These are phyloP conservation scores for Mylabris phalerata DNA, from an alignment of 1,140 invertebrate species.

Conservation along the genomic window DNA sequence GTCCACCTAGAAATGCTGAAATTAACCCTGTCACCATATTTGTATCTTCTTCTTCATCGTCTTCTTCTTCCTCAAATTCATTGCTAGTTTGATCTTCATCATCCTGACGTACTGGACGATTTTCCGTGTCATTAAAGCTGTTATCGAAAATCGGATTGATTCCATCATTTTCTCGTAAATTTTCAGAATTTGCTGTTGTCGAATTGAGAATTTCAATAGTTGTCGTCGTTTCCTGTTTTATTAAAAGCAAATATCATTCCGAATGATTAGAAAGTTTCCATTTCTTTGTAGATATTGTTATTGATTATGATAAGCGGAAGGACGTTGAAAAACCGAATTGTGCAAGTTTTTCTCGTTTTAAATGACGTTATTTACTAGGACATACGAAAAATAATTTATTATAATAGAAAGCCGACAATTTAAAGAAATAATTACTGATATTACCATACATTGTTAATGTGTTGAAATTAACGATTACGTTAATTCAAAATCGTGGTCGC, in stretches of 20 bases:
- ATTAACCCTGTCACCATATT: slow-evolving; percentile 36
- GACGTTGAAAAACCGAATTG: too few species aligned
- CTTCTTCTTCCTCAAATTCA: slow-evolving; percentile 19
- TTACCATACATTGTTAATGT: too few species aligned
- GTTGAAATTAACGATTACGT: too few species aligned
- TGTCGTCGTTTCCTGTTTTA: slow-evolving; percentile 3
- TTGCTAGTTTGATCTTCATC: slow-evolving; percentile 6
- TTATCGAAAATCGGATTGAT: slow-evolving; percentile 1
- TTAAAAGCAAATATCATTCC: slow-evolving; percentile 2
- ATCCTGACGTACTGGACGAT: neutral
- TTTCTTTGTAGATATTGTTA: too few species aligned
- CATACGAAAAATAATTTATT: too few species aligned
- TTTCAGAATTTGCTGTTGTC: neutral
- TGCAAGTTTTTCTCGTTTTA: too few species aligned
- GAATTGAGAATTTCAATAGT: neutral
- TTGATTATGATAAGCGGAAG: too few species aligned
- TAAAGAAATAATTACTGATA: too few species aligned
- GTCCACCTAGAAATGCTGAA: slow-evolving; percentile 42
- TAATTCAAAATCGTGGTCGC: too few species aligned
- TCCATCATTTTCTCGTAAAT: too few species aligned
- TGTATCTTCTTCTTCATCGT: slow-evolving; percentile 26
- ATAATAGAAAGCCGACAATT: too few species aligned
- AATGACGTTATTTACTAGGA: too few species aligned
- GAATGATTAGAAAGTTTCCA: neutral
- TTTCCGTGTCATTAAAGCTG: neutral